A percentile compares a stretch with the other conserved stretches of the same genome.
phyloP scores from a whole-genome alignment of 2,797 vertebrate genomes.

The Melanotaenia boesemani region DNA sequence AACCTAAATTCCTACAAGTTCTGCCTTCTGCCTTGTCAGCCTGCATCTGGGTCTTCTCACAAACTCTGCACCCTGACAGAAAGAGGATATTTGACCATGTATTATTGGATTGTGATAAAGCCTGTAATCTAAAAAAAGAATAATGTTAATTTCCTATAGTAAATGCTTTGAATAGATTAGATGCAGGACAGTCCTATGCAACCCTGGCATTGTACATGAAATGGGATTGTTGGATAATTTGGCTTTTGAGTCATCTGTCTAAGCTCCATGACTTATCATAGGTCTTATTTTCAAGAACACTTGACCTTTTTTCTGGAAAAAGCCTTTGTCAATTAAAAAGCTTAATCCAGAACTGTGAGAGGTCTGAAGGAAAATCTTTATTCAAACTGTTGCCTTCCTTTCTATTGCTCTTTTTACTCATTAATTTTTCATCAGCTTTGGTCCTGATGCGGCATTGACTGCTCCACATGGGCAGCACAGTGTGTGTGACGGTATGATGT shows the following conservation, averaged over 20 bases:
- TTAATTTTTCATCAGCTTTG: constrained; percentile 55
- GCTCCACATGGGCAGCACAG: constrained; percentile 32
- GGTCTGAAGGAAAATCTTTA: not conserved
- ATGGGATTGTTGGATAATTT: not conserved
- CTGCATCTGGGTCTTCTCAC: too few relatives aligned
- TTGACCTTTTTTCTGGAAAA: not conserved
- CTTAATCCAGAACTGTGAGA: not conserved
- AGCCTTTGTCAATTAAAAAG: not conserved
- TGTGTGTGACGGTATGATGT: constrained; percentile 28
- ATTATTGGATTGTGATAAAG: constrained; percentile 9
- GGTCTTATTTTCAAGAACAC: not conserved
- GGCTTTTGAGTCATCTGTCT: not conserved
- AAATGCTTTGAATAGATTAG: not conserved
- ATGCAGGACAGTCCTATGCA: not conserved
- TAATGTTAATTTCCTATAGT: not conserved
- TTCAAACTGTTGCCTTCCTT: constrained; percentile 24
- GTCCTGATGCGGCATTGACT: constrained; percentile 68
- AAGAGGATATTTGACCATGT: not conserved
- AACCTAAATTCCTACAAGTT: too few relatives aligned
- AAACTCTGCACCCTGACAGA: too few relatives aligned
- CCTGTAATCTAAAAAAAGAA: constrained; percentile 2
- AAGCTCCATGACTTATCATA: constrained; percentile 27
- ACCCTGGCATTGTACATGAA: constrained; percentile 8
- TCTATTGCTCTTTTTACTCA: constrained; percentile 43
- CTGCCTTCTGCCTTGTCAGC: too few relatives aligned